Conservation (phyloP, 2,888 invertebrate species). For the Agriopis leucophaearia region DNA sequence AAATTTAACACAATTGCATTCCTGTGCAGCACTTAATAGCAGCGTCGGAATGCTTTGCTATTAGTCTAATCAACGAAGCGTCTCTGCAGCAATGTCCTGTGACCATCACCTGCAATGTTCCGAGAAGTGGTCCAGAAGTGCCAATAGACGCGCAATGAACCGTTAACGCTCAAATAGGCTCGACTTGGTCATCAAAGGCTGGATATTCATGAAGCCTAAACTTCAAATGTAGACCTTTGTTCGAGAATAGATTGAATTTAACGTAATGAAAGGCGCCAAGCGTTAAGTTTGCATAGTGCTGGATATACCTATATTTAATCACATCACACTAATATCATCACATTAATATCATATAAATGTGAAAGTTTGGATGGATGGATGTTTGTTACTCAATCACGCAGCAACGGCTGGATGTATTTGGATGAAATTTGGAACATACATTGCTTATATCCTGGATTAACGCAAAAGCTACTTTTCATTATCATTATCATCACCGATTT, state of each 20-base stretch:
- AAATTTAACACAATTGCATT: neutral
- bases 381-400: too few relatives aligned
- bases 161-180: neutral
- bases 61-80: conserved; percentile 6
- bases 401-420: too few relatives aligned
- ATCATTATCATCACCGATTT: too few relatives aligned
- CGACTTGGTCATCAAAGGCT: conserved; percentile 10
- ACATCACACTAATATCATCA: too few relatives aligned
- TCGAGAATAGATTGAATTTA: neutral
- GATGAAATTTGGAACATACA: too few relatives aligned
- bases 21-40: neutral
- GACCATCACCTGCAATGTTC: conserved; percentile 9
- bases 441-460: too few relatives aligned
- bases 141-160: neutral
- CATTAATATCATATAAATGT: too few relatives aligned
- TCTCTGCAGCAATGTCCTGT: neutral
- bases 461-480: too few relatives aligned
- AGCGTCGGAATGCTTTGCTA: neutral
- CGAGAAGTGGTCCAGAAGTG: neutral
- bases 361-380: too few relatives aligned
- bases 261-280: neutral
- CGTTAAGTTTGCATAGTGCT: too few relatives aligned
- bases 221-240: neutral
- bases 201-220: conserved; percentile 12
- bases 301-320: too few relatives aligned